These are phyloP conservation scores for Heteropelma amictum DNA, from an alignment of 2,888 invertebrate genomes.

Conservation along the genomic window DNA sequence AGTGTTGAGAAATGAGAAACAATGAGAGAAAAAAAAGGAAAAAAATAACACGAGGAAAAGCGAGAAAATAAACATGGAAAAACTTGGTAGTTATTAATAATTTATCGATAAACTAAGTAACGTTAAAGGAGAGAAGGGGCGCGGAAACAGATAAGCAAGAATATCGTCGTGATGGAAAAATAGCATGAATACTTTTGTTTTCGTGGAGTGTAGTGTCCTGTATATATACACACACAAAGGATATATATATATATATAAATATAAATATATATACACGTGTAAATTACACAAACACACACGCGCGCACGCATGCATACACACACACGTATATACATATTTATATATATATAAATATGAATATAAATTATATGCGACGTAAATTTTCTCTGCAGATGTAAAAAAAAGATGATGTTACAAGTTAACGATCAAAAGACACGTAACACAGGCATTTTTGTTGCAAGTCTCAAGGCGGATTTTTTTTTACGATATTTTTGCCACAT, in stretches of 20 bases:
- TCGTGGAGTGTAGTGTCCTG: conserved; percentile 77
- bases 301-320: conserved; percentile 60
- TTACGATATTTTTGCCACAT: not conserved
- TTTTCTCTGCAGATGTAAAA: conserved; percentile 53
- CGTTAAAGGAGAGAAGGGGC: conserved; percentile 27
- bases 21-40: conserved; percentile 37
- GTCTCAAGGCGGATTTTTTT: too few species aligned
- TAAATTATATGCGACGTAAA: conserved; percentile 36
- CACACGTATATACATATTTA: conserved; percentile 59
- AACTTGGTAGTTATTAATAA: conserved; percentile 62
- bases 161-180: conserved; percentile 70
- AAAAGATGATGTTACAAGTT: conserved; percentile 46
- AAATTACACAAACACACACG: not conserved
- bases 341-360: conserved; percentile 18
- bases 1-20: conserved; percentile 47
- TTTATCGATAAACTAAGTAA: conserved; percentile 55
- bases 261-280: conserved; percentile 26
- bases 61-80: conserved; percentile 52
- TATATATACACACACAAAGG: conserved; percentile 75
- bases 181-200: conserved; percentile 76
- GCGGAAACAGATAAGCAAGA: conserved; percentile 53
- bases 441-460: conserved; percentile 35
- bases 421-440: conserved; percentile 24
- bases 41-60: conserved; percentile 34
- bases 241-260: conserved; percentile 50